Evolutionary conservation across 2,113 vertebrate genomes (phyloP).

Genomic region (Cygnus atratus): DNA sequence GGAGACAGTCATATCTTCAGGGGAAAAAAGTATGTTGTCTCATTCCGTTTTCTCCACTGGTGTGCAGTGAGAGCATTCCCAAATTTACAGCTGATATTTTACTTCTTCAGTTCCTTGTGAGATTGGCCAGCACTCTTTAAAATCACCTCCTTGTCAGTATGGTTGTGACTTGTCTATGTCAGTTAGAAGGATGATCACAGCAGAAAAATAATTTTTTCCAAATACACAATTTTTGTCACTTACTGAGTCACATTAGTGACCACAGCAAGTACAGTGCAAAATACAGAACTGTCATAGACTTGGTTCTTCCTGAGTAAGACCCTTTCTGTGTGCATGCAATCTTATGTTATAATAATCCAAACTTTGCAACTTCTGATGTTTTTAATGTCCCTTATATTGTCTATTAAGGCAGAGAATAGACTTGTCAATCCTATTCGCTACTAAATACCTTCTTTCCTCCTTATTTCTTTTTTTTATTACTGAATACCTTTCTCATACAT

Average conservation of each 20-base stretch:
- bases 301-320: neutral
- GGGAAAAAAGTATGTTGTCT: neutral
- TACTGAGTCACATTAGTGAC: neutral
- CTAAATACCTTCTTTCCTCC: neutral
- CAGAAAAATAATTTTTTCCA: neutral
- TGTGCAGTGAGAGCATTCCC: neutral
- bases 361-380: neutral
- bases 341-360: neutral
- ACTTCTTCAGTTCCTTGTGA: neutral
- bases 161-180: neutral
- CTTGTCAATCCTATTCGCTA: neutral
- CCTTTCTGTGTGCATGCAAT: neutral
- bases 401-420: neutral
- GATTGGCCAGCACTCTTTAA: neutral
- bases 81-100: neutral
- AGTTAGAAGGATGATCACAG: neutral
- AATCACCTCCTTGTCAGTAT: neutral
- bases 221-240: neutral
- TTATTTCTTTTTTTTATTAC: neutral
- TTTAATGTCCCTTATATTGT: neutral
- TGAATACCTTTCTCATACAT: neutral
- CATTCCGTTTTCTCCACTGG: neutral
- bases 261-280: neutral
- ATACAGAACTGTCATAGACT: neutral
- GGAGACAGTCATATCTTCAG: neutral